Base-by-base conservation (phyloP, 2,888 invertebrate species). In the Drosophila falleni region DNA sequence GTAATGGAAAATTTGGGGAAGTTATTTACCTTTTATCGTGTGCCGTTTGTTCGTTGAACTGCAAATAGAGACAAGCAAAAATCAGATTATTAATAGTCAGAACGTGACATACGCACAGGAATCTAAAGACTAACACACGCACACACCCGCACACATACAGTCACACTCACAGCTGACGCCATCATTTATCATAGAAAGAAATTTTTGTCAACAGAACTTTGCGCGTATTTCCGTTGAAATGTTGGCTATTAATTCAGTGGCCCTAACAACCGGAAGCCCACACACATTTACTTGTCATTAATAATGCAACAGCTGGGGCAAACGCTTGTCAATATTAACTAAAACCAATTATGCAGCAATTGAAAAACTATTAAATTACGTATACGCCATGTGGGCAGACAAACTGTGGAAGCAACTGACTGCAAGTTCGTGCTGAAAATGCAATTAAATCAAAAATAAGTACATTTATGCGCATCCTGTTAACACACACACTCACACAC, bases 271-370 rank as follows among this genome's bases (percentile, higher is more conserved):
- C 87, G 87, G 89, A 89, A 81, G 66, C 42, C 54, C 51, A 41
- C 50, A 47, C 68, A 75, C 67, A 82, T 29, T 8, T 60, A 56
- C 47, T 70, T 71, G 70, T 61, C 82, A 86, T 86, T 87, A 87
- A 89, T 86, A 86, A 87, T 88, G 89, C 86, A 86, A 87, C 86
- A 86, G 86, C 82, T 89, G 65, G 35, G 15, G 1, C 42, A 46
- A 44, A 44, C 62, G 65, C 62, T 69, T 89, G 82, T 85, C 88
- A 85, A 87, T 82, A 81, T 74, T 84, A 85, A 80, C 89, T 84
- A 86, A 85, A 81, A 78, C 75, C 81, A 89, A 86, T 86, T 86
- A 89, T 81, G 72, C 64, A 64, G 63, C 79, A 70, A 79, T 73
- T 73, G 64, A 67, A 77, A 69, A 80, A 63, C 82, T 87, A 85